Evolutionary conservation across 2,113 vertebrate genomes (phyloP).

Genomic region (Diadophis punctatus): DNA sequence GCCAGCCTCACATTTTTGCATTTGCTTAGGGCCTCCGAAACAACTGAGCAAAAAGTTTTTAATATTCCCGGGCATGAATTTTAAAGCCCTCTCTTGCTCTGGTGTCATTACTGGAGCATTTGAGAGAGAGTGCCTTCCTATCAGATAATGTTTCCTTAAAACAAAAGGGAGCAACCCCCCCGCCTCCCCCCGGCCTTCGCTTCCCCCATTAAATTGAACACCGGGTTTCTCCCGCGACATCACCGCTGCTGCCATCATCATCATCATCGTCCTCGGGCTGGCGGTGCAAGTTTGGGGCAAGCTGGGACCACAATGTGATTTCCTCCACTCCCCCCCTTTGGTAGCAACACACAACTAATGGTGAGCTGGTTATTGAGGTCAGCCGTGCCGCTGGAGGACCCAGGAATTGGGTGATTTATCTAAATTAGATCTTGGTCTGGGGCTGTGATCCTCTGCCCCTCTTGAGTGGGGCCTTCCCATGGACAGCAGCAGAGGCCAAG

Average conservation of each 20-base stretch:
- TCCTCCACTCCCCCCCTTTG: neutral
- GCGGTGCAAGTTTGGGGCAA: neutral
- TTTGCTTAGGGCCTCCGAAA: neutral
- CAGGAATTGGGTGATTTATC: neutral
- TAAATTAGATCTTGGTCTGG: neutral
- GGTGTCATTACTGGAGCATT: conserved; percentile 17
- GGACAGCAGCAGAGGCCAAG: neutral
- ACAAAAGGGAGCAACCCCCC: neutral
- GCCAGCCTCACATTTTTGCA: neutral
- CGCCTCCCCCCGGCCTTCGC: neutral
- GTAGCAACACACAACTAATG: neutral
- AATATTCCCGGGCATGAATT: conserved; percentile 22
- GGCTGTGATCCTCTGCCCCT: too few species aligned
- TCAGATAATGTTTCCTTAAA: conserved; percentile 13
- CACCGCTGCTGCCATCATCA: neutral
- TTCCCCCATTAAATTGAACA: conserved; percentile 4
- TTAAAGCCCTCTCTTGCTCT: conserved; percentile 16
- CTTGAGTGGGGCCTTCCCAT: neutral
- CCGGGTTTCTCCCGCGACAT: neutral
- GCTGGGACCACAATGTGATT: neutral
- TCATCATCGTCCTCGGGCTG: neutral
- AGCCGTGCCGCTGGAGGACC: neutral
- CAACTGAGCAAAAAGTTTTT: conserved; percentile 9
- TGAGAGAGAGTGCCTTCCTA: neutral
- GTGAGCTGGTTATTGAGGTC: neutral